These are phyloP conservation scores for Carassius gibelio DNA, from an alignment of 2,113 vertebrate genomes.

Conservation along the genomic window DNA sequence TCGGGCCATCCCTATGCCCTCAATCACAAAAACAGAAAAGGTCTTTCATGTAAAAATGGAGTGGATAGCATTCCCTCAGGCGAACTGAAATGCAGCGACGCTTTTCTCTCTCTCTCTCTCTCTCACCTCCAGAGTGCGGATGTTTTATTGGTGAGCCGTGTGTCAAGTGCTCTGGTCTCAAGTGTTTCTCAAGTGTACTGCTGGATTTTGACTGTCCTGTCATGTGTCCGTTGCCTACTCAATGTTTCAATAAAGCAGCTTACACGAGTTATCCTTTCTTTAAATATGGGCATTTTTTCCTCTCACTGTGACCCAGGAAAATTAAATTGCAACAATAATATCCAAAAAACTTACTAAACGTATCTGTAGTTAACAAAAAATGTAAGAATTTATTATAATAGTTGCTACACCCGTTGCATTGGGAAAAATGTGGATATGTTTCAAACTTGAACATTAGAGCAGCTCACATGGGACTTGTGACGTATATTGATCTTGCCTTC, in stretches of 20 bases:
- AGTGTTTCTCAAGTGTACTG: not conserved
- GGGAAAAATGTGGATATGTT: not conserved
- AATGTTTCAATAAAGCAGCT: not conserved
- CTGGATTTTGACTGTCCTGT: not conserved
- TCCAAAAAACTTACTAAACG: not conserved
- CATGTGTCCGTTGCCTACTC: not conserved
- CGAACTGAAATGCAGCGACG: constrained; percentile 28
- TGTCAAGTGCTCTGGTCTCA: constrained; percentile 42
- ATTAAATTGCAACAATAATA: too few species aligned
- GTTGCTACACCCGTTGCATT: not conserved
- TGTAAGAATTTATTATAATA: not conserved
- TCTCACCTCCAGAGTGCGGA: constrained; percentile 30
- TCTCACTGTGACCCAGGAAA: too few species aligned
- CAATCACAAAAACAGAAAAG: constrained; percentile 55
- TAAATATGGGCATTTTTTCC: too few species aligned
- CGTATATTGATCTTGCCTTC: not conserved
- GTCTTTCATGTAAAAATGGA: constrained; percentile 55
- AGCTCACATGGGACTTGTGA: not conserved
- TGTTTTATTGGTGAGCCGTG: constrained; percentile 45
- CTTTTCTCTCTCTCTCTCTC: constrained; percentile 26
- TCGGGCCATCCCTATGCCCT: constrained; percentile 48
- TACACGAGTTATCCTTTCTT: too few species aligned
- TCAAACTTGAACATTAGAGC: not conserved
- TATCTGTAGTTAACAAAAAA: not conserved
- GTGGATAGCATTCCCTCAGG: constrained; percentile 41